These are phyloP conservation scores for Mugil cephalus DNA, from an alignment of 2,113 vertebrate species.

Conservation along the genomic window DNA sequence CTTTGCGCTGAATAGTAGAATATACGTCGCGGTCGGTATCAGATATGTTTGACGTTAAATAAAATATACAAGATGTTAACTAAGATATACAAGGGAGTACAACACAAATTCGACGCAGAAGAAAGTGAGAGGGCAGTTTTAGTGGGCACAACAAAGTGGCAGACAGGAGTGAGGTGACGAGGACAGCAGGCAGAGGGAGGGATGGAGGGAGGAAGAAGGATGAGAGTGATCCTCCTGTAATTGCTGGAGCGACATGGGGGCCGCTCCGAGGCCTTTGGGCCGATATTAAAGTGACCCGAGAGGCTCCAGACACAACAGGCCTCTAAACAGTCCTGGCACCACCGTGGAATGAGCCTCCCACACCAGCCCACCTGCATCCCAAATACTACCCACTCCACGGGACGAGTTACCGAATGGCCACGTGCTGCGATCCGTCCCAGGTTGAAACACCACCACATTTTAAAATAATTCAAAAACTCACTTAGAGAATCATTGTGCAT, in stretches of 20 bases:
- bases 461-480: neutral
- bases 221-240: conserved; percentile 63
- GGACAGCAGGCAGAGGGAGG: conserved; percentile 35
- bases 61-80: conserved; percentile 30
- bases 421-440: neutral
- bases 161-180: conserved; percentile 24
- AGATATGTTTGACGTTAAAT: conserved; percentile 8
- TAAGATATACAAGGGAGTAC: too few species aligned
- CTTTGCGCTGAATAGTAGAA: conserved; percentile 8
- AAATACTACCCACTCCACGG: conserved; percentile 30
- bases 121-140: conserved; percentile 31
- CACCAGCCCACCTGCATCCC: conserved; percentile 23
- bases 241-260: conserved; percentile 68
- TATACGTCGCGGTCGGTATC: conserved; percentile 22
- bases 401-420: conserved; percentile 10
- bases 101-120: conserved; percentile 61
- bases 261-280: conserved; percentile 58
- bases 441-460: neutral
- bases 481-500: neutral
- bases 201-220: conserved; percentile 37
- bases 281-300: conserved; percentile 80
- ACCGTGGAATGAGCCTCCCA: conserved; percentile 76
- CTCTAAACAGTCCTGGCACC: conserved; percentile 77
- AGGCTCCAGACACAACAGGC: conserved; percentile 75
- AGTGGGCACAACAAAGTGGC: conserved; percentile 42